phyloP scores from a whole-genome alignment of 1,140 invertebrate species.

The Pseudomyrmex sp. region DNA sequence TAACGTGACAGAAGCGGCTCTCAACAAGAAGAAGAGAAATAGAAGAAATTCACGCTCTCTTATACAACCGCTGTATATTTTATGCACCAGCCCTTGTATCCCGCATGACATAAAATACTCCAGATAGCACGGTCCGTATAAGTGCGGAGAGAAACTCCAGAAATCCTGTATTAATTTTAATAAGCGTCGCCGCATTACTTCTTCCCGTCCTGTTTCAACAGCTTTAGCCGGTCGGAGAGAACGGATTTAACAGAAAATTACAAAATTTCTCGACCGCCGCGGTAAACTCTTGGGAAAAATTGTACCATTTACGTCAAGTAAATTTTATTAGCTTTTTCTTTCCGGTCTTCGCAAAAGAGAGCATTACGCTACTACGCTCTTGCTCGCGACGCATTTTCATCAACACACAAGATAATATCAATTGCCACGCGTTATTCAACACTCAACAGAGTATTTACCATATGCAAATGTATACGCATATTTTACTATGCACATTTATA shows the following conservation, averaged over 20 bases:
- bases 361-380: no score
- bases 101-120: conserved; percentile 12
- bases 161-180: conserved; percentile 51
- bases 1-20: neutral
- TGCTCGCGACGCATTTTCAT: no score
- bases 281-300: neutral
- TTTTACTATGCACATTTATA: conserved; percentile 5
- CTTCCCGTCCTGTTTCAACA: neutral
- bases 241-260: conserved; percentile 16
- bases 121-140: neutral
- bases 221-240: neutral
- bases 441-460: neutral
- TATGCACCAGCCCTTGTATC: conserved; percentile 13
- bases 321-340: no score
- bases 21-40: neutral
- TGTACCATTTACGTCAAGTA: neutral
- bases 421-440: conserved; percentile 15
- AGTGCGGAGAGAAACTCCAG: conserved; percentile 1
- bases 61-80: neutral
- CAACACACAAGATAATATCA: neutral
- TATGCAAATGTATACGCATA: neutral
- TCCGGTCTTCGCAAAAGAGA: no score
- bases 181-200: neutral
- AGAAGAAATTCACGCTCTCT: conserved; percentile 31
- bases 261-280: neutral